phyloP scores from a whole-genome alignment of 2,797 vertebrate species.

The Pangasius mekongensis region DNA sequence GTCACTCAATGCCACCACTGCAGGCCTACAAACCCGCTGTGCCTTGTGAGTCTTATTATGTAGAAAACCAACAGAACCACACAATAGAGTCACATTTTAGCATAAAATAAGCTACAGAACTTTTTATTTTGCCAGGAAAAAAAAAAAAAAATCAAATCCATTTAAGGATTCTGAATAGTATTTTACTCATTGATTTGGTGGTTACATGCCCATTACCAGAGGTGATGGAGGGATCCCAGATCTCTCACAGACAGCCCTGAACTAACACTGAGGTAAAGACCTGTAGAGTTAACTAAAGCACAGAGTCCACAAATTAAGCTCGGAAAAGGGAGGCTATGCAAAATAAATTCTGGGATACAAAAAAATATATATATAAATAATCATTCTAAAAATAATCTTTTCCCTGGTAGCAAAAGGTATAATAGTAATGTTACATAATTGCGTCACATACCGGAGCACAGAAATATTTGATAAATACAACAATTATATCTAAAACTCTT shows the following conservation, averaged over 20 bases:
- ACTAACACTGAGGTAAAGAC: not conserved
- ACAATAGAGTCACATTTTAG: not conserved
- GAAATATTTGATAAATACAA: not conserved
- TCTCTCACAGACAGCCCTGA: not conserved
- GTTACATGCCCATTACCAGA: not conserved
- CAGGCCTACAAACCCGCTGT: not conserved
- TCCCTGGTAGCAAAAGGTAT: not conserved
- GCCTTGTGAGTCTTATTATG: not conserved
- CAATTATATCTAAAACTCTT: not conserved
- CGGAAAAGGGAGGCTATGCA: not conserved
- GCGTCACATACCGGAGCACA: not conserved
- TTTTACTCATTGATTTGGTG: not conserved
- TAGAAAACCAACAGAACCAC: not conserved
- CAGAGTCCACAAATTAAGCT: not conserved
- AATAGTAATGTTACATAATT: not conserved
- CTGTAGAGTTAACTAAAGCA: not conserved
- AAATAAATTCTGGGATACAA: not conserved
- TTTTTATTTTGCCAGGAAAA: not conserved
- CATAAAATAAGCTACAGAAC: not conserved
- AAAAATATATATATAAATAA: not conserved
- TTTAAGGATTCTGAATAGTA: not conserved
- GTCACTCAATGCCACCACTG: not conserved
- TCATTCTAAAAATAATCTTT: not conserved
- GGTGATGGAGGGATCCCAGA: not conserved
- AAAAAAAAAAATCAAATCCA: not conserved